Percentiles rank a stretch among this genome's conserved stretches.
Conservation (phyloP, 2,113 vertebrate species). For the Notiomystis cincta region DNA sequence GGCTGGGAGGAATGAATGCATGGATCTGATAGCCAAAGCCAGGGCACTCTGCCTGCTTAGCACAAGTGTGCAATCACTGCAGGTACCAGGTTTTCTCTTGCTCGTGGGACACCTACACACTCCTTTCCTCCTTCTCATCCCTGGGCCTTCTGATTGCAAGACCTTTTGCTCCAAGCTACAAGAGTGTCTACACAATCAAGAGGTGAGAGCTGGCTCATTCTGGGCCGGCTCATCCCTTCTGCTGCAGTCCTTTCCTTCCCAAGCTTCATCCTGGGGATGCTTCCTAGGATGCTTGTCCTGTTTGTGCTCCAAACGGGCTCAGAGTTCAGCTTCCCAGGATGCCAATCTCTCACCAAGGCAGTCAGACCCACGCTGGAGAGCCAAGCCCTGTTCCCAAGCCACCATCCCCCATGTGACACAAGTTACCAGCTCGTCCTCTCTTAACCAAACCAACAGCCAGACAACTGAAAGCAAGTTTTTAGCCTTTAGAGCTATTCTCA, state of each 20-base stretch:
- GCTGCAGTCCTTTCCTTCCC: not conserved
- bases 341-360: not conserved
- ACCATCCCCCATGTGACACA: not conserved
- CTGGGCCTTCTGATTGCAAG: not conserved
- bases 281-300: fast-evolving
- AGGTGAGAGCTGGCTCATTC: not conserved
- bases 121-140: not conserved
- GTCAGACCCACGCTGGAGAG: fast-evolving
- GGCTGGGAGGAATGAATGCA: not conserved
- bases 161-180: not conserved
- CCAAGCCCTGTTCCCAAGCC: not conserved
- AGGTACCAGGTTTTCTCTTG: not conserved
- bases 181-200: not conserved
- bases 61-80: fast-evolving
- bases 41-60: fast-evolving
- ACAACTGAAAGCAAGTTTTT: not conserved
- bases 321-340: not conserved
- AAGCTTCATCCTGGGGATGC: not conserved
- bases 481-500: not conserved
- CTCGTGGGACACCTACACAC: fast-evolving
- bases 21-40: not conserved
- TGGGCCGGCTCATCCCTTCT: not conserved
- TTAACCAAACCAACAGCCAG: not conserved
- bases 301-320: not conserved
- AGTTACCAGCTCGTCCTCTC: not conserved